phyloP scores from a whole-genome alignment of 2,113 vertebrate genomes.

The Corvus cornix region DNA sequence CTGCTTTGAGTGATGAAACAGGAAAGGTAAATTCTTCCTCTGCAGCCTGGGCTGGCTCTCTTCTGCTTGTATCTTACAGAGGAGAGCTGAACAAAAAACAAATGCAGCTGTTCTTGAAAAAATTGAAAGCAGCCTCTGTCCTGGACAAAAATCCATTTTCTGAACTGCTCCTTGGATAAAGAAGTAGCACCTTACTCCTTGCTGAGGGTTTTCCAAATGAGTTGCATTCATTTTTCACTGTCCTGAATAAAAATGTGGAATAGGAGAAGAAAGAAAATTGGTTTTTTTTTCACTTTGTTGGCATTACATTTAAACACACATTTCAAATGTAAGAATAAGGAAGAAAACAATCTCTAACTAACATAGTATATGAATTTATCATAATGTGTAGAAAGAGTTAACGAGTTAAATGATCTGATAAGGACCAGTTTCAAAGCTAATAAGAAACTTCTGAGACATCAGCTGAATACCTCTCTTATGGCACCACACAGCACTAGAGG shows the following conservation, averaged over 20 bases:
- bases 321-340: not conserved
- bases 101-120: not conserved
- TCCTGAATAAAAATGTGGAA: not conserved
- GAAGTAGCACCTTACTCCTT: not conserved
- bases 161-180: not conserved
- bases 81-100: not conserved
- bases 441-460: not conserved
- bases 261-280: not conserved
- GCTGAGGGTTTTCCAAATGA: not conserved
- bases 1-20: not conserved
- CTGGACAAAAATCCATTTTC: not conserved
- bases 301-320: not conserved
- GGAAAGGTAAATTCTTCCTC: not conserved
- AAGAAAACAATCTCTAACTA: not conserved
- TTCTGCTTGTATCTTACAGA: not conserved
- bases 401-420: not conserved
- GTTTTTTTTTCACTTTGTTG: not conserved
- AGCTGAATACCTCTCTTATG: not conserved
- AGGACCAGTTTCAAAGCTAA: slow-evolving; percentile 1
- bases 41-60: not conserved
- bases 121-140: not conserved
- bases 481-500: not conserved
- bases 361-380: not conserved
- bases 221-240: not conserved
- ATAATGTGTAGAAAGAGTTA: not conserved